These are phyloP conservation scores for Alectoris magna DNA, from an alignment of 2,797 vertebrate genomes.

Conservation along the genomic window DNA sequence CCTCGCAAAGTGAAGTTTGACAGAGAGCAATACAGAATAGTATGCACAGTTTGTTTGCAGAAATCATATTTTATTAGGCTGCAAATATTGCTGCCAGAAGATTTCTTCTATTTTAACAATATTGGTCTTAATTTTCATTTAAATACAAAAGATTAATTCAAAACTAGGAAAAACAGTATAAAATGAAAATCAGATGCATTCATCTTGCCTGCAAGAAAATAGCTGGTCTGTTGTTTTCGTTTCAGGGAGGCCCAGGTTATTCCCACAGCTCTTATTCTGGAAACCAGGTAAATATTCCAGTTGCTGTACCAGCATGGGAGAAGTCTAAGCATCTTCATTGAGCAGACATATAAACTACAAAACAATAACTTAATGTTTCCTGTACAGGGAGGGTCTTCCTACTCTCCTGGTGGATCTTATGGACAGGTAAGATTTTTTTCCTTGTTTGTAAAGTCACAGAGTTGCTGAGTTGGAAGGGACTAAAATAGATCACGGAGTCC, in stretches of 20 bases:
- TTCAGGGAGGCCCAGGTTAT: slow-evolving; percentile 11
- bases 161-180: background rate
- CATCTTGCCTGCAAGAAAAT: no score
- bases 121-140: background rate
- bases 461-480: no score
- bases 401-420: background rate
- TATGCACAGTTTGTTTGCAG: background rate
- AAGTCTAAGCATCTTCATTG: background rate
- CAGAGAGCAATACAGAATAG: background rate
- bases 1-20: background rate
- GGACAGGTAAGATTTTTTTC: background rate
- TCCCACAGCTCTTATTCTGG: background rate
- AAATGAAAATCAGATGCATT: background rate
- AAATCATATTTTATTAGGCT: background rate
- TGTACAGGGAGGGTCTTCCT: background rate
- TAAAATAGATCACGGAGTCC: no score
- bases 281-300: slow-evolving; percentile 30
- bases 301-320: background rate
- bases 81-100: accelerated
- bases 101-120: background rate
- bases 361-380: background rate
- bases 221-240: background rate
- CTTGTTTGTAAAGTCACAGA: background rate
- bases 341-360: background rate
- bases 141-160: background rate